Base-by-base conservation (phyloP, 2,113 vertebrate species). In the Haemorhous mexicanus region DNA sequence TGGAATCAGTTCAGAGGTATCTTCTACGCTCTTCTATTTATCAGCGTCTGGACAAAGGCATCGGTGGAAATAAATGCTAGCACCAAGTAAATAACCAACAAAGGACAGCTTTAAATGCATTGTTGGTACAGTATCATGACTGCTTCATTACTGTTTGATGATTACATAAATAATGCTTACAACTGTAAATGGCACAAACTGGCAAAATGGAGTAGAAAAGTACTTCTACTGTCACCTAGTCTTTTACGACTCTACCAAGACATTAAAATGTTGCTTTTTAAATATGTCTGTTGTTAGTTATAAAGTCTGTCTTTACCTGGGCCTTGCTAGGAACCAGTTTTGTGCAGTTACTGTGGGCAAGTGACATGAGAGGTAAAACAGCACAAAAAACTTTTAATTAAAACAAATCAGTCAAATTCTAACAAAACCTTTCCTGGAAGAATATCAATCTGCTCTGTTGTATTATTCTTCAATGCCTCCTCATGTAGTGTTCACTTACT, bases 61-160 rank as follows among this genome's bases (percentile, higher is more conserved):
- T 78, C 56, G 32, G 84, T 93, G 86, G 90, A 93, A 93, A 93
- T 58, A 84, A 94, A 94, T 23, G 39, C 83, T 94, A 97, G 95
- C 95, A 97, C 94, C 93, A 93, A 92, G 83, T 80, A 89, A 94
- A 84, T 59, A 84, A 91, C 84, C 93, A 95, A 85, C 89, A 94
- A 94, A 68, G 43, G 77, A 21, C 4, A 89, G 35, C 56, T 74
- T 75, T 75, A 92, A 92, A 95, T 69, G 64, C 43, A 58, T 82
- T 90, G 90, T 78, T 94, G 93, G 88, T 90, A 75, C 64, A 68
- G 76, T 46, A 70, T 46, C 27, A 37, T 3, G 27, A 91, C 78
- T 59, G 30, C 43, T 81, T 81, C 61, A 53, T 84, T 80, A 58
- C 70, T 93, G 44, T 47, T 43, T 74, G 72, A 84, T 56, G 33